phyloP scores from a whole-genome alignment of 2,113 vertebrate genomes.

The Athene noctua region DNA sequence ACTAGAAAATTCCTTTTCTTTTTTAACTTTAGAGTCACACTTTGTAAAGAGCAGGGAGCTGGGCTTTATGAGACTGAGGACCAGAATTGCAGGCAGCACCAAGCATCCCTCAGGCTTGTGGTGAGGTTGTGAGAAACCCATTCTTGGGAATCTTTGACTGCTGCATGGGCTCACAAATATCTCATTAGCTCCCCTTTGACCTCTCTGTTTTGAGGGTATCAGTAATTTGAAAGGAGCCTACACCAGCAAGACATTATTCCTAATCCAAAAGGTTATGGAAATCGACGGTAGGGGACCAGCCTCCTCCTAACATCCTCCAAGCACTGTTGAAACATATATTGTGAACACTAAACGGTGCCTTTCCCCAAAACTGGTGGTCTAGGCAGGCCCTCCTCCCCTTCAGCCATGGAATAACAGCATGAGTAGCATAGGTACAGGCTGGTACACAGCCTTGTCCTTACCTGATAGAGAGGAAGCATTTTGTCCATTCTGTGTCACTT shows the following conservation, averaged over 20 bases:
- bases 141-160: not conserved
- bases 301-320: not conserved
- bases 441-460: not conserved
- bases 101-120: not conserved
- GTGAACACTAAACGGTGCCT: not conserved
- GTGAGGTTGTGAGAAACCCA: not conserved
- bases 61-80: not conserved
- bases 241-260: not conserved
- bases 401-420: not conserved
- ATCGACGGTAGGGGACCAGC: not conserved
- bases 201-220: not conserved
- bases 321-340: fast-evolving
- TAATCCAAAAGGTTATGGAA: not conserved
- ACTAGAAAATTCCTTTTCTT: not conserved
- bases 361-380: not conserved
- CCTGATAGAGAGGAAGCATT: not conserved
- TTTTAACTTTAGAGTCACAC: not conserved
- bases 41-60: not conserved
- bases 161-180: not conserved
- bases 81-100: not conserved
- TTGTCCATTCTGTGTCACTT: not conserved
- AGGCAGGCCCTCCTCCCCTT: not conserved
- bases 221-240: not conserved
- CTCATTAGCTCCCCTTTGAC: not conserved
- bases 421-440: fast-evolving